Evolutionary conservation across 2,113 vertebrate genomes (phyloP).

Genomic region (Malurus cyaneus): DNA sequence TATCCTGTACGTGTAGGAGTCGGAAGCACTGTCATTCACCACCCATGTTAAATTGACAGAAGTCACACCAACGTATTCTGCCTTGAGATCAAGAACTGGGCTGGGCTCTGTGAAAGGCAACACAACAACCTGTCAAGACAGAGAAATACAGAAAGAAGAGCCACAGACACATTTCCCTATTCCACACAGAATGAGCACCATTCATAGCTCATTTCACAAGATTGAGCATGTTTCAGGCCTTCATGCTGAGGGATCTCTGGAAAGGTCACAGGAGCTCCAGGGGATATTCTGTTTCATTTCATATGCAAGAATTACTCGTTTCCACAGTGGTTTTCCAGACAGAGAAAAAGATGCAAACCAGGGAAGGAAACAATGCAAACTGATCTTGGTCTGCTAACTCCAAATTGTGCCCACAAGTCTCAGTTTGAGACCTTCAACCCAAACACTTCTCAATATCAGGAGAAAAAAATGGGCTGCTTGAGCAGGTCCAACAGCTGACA

Average conservation of each 20-base stretch:
- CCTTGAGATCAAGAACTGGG: background rate
- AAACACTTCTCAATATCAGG: background rate
- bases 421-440: background rate
- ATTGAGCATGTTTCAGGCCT: background rate
- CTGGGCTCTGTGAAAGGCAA: constrained; percentile 16
- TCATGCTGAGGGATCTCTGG: background rate
- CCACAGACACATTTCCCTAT: background rate
- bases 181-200: background rate
- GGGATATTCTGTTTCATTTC: background rate
- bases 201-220: too few relatives aligned
- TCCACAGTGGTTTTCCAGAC: background rate
- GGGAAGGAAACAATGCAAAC: background rate
- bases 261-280: background rate
- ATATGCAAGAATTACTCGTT: background rate
- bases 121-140: background rate
- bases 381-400: background rate
- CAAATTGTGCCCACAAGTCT: rapidly evolving
- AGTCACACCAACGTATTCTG: background rate
- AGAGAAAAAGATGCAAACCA: background rate
- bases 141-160: background rate
- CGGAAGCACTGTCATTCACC: background rate
- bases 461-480: background rate
- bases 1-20: background rate
- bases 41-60: constrained; percentile 58
- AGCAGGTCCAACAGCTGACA: background rate